phyloP scores from a whole-genome alignment of 2,888 invertebrate genomes.

The Hylaea fasciaria region DNA sequence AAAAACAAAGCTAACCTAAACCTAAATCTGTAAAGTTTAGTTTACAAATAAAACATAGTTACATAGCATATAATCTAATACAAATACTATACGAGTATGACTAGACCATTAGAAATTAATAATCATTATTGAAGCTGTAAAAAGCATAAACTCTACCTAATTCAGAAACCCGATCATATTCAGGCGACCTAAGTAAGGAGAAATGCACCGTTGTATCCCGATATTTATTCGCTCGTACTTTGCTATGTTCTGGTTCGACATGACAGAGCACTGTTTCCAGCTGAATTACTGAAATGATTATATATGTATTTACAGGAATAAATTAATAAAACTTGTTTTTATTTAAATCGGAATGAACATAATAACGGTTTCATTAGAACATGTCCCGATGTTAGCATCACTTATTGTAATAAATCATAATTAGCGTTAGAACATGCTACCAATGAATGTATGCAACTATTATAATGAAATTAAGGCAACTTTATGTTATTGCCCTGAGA shows the following conservation, averaged over 20 bases:
- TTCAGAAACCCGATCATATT: neutral
- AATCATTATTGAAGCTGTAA: constrained; percentile 1
- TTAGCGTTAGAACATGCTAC: constrained; percentile 14
- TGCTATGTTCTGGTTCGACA: too few species aligned
- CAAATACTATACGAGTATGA: constrained; percentile 50
- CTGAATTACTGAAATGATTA: too few species aligned
- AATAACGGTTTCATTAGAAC: neutral
- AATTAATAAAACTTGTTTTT: too few species aligned
- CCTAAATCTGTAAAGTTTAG: constrained; percentile 4
- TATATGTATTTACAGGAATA: too few species aligned
- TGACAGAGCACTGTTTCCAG: too few species aligned
- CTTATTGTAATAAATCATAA: neutral
- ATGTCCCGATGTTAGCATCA: neutral
- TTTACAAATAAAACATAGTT: constrained; percentile 3
- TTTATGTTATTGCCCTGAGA: constrained; percentile 65
- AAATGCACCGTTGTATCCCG: neutral
- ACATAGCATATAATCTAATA: constrained; percentile 1
- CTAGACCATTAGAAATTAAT: constrained; percentile 38
- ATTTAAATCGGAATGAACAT: neutral
- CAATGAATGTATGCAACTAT: constrained; percentile 12
- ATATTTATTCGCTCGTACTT: neutral
- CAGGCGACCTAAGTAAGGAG: neutral
- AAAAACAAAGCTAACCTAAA: neutral
- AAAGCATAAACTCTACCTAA: neutral
- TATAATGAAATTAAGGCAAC: constrained; percentile 47